Conservation (phyloP, 2,797 vertebrate genomes). For the Zenarchopterus dispar region DNA sequence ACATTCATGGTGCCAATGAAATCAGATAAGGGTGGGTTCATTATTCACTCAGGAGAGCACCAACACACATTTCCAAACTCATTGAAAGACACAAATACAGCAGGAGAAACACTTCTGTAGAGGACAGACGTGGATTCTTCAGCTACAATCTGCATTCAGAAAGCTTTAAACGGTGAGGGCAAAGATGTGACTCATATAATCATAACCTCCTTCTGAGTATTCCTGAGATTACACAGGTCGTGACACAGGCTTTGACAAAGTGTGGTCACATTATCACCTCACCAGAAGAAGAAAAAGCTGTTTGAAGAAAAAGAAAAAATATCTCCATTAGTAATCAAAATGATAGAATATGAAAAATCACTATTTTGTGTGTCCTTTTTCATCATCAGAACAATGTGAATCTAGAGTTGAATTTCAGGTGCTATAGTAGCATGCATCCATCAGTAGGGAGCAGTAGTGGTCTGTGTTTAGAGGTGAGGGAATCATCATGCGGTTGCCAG, state of each 20-base stretch:
- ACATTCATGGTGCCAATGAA: not conserved
- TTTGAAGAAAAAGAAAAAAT: constrained; percentile 57
- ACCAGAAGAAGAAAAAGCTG: not conserved
- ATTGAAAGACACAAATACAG: constrained; percentile 45
- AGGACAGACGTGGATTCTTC: constrained; percentile 36
- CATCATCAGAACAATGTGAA: constrained; percentile 18
- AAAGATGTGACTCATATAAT: too few relatives aligned
- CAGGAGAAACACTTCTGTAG: constrained; percentile 29
- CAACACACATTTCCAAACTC: constrained; percentile 22
- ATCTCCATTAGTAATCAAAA: constrained; percentile 53
- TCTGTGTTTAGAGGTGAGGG: constrained; percentile 31
- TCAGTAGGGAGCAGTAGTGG: constrained; percentile 82
- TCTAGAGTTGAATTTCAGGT: constrained; percentile 6
- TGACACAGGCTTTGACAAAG: too few relatives aligned
- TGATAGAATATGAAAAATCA: constrained; percentile 3
- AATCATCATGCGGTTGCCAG: constrained; percentile 39
- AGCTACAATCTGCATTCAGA: constrained; percentile 60
- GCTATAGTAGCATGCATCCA: constrained; percentile 8
- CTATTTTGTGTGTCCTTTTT: constrained; percentile 43
- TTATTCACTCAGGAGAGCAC: constrained; percentile 22
- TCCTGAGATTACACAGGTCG: too few relatives aligned
- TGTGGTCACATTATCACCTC: too few relatives aligned
- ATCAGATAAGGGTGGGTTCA: constrained; percentile 11
- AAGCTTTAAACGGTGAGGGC: not conserved
- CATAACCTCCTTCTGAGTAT: too few relatives aligned